phyloP scores from a whole-genome alignment of 2,113 vertebrate species.

The Orycteropus afer region DNA sequence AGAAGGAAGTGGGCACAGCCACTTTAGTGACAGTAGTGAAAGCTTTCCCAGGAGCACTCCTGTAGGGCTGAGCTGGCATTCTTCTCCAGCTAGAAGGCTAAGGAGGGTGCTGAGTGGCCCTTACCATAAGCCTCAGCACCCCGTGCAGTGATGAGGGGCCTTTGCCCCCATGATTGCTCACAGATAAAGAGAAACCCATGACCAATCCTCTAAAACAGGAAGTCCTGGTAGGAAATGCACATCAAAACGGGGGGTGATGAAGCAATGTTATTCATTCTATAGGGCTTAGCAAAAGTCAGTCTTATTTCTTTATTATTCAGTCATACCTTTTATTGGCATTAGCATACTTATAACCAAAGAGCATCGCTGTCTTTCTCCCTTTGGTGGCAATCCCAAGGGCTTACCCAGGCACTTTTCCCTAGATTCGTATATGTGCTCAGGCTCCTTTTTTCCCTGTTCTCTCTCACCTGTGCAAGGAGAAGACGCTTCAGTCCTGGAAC shows the following conservation, averaged over 20 bases:
- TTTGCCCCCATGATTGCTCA: neutral
- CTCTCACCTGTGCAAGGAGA: neutral
- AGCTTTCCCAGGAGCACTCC: neutral
- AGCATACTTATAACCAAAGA: neutral
- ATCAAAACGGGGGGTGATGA: rapidly evolving
- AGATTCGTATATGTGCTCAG: rapidly evolving
- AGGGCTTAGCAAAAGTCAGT: neutral
- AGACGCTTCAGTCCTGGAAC: neutral
- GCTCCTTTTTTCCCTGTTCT: neutral
- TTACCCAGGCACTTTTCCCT: neutral
- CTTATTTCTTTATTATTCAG: neutral
- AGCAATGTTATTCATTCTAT: rapidly evolving
- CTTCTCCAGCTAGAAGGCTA: rapidly evolving
- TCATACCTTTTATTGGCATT: neutral
- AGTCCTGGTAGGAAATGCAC: neutral
- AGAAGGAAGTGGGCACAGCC: neutral
- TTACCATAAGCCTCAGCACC: rapidly evolving
- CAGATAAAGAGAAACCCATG: neutral
- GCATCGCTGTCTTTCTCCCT: rapidly evolving
- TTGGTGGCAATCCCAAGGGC: neutral
- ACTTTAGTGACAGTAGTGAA: too few relatives aligned
- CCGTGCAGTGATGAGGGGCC: rapidly evolving
- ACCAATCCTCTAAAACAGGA: rapidly evolving
- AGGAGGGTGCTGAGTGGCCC: rapidly evolving
- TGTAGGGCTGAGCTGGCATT: rapidly evolving